phyloP scores from a whole-genome alignment of 2,888 invertebrate genomes.

The Rotaria socialis region DNA sequence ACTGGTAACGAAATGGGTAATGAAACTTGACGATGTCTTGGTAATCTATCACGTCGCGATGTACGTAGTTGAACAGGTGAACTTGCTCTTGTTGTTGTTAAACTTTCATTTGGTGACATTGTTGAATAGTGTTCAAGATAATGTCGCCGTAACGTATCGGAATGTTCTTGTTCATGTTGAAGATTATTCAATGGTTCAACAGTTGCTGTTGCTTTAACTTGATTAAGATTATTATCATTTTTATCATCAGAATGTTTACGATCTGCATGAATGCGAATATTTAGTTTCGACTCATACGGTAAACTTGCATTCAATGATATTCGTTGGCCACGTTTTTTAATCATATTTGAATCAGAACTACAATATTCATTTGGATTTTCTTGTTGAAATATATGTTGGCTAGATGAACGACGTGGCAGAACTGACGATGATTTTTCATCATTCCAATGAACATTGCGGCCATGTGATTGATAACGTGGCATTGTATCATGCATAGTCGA shows the following conservation, averaged over 20 bases:
- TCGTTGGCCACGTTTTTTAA: background rate
- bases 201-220: background rate
- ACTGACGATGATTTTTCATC: background rate
- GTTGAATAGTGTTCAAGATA: slow-evolving; percentile 9
- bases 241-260: background rate
- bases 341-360: background rate
- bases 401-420: background rate
- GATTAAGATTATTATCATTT: background rate
- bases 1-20: background rate
- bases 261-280: slow-evolving; percentile 17
- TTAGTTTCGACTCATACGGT: background rate
- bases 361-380: background rate
- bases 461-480: background rate
- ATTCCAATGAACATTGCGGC: background rate
- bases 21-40: background rate
- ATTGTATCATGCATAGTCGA: background rate
- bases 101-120: background rate
- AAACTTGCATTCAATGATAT: background rate
- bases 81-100: background rate
- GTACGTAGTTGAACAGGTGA: background rate
- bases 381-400: background rate
- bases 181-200: background rate
- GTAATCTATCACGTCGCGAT: background rate
- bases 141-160: background rate
- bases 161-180: background rate